Percentiles rank a stretch among this genome's conserved stretches.
phyloP scores from a whole-genome alignment of 2,888 invertebrate species.

The Limnephilus auricula region DNA sequence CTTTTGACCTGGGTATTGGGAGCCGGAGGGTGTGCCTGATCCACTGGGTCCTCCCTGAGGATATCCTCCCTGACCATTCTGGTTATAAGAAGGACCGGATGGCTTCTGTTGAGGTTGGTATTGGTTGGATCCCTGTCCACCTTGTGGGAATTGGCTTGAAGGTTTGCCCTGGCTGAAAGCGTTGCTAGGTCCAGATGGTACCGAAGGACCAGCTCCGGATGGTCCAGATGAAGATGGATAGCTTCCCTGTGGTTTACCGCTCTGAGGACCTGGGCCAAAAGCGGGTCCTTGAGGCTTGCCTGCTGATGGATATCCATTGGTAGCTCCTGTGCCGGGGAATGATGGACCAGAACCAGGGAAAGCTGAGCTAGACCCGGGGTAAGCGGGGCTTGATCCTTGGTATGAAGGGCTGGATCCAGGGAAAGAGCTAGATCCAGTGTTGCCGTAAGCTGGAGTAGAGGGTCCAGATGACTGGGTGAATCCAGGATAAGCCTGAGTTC shows the following conservation, averaged over 20 bases:
- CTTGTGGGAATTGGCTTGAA: constrained; percentile 43
- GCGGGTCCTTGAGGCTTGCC: constrained; percentile 66
- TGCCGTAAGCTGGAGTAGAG: constrained; percentile 61
- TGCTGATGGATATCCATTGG: constrained; percentile 64
- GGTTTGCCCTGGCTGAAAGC: constrained; percentile 55
- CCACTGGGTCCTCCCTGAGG: constrained; percentile 61
- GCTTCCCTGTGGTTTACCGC: constrained; percentile 63
- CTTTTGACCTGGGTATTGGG: constrained; percentile 48
- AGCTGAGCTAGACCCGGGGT: constrained; percentile 68
- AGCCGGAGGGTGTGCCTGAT: constrained; percentile 50
- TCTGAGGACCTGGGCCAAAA: constrained; percentile 62
- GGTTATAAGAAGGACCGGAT: constrained; percentile 48
- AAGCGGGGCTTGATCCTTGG: constrained; percentile 67
- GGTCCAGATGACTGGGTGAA: constrained; percentile 53
- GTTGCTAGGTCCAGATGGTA: constrained; percentile 44
- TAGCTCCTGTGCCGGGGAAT: constrained; percentile 66
- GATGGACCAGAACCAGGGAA: constrained; percentile 66
- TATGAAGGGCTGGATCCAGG: constrained; percentile 69
- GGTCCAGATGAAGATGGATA: constrained; percentile 66
- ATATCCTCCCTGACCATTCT: constrained; percentile 67
- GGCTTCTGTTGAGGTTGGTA: constrained; percentile 26
- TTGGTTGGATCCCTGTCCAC: constrained; percentile 55
- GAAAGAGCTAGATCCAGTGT: constrained; percentile 68
- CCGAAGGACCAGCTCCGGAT: constrained; percentile 35
- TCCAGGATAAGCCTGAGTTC: constrained; percentile 64